Conservation (phyloP, 2,113 vertebrate genomes). For the Aptenodytes forsteri region DNA sequence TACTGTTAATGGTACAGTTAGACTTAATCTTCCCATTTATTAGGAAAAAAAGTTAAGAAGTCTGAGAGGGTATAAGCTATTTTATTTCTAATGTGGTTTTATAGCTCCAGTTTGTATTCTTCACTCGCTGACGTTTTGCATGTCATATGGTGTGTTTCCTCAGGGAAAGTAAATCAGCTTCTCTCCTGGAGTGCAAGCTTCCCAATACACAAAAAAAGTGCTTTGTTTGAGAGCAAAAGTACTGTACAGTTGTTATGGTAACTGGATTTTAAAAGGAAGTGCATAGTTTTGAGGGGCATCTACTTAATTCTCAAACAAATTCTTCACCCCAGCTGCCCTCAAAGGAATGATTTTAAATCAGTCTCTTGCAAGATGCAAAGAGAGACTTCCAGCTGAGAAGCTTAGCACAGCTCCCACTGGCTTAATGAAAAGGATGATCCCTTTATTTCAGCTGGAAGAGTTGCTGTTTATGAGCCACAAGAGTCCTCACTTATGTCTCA, state of each 20-base stretch:
- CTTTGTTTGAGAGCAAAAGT: conserved; percentile 64
- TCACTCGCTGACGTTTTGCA: conserved; percentile 63
- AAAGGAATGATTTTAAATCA: conserved; percentile 38
- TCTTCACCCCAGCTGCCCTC: conserved; percentile 49
- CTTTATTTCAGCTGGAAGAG: not conserved
- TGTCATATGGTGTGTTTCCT: conserved; percentile 64
- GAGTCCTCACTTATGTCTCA: not conserved
- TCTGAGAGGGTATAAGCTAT: not conserved
- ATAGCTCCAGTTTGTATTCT: conserved; percentile 16
- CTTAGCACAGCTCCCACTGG: conserved; percentile 7
- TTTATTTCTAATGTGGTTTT: conserved; percentile 41
- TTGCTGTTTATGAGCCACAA: not conserved
- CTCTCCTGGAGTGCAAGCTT: conserved; percentile 66
- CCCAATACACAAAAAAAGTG: conserved; percentile 61
- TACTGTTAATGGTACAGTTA: not conserved
- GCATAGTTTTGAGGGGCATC: conserved; percentile 51
- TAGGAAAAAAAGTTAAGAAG: not conserved
- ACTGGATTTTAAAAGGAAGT: conserved; percentile 66
- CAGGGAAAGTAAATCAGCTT: conserved; percentile 73
- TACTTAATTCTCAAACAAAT: conserved; percentile 61
- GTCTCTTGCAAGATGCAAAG: conserved; percentile 24
- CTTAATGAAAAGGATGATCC: not conserved
- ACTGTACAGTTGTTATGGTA: conserved; percentile 75
- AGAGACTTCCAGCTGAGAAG: conserved; percentile 39
- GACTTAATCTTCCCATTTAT: conserved; percentile 40